Percentiles rank a stretch among this genome's conserved stretches.
phyloP scores from a whole-genome alignment of 2,888 invertebrate species.

The Leptopterna dolabrata region DNA sequence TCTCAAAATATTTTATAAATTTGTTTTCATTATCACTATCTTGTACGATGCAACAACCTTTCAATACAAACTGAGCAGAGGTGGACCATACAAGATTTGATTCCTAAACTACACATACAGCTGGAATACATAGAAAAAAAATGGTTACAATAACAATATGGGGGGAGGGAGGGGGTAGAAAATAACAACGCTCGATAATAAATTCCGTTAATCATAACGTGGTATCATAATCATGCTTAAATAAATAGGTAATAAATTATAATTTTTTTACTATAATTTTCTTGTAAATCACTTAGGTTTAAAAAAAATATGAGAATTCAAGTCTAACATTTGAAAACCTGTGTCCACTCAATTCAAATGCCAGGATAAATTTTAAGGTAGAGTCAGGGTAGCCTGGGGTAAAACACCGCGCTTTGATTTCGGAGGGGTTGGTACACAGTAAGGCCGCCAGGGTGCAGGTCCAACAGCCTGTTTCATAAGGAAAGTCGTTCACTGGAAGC shows the following conservation, averaged over 20 bases:
- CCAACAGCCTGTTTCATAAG: too few relatives aligned
- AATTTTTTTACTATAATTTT: not conserved
- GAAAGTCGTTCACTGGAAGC: too few relatives aligned
- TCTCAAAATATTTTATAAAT: not conserved
- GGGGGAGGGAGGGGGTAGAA: not conserved
- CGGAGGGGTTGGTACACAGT: too few relatives aligned
- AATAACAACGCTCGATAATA: not conserved
- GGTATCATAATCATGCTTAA: not conserved
- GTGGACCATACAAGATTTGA: conserved; percentile 4
- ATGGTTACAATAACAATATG: not conserved
- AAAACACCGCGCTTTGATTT: too few relatives aligned
- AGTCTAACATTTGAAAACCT: not conserved
- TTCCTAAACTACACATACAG: not conserved
- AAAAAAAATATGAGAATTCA: not conserved
- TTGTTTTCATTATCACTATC: not conserved
- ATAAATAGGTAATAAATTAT: conserved; percentile 25
- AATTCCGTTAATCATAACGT: not conserved
- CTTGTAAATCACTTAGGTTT: not conserved
- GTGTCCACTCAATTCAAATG: not conserved
- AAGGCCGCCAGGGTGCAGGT: too few relatives aligned
- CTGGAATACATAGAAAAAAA: not conserved
- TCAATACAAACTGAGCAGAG: conserved; percentile 15
- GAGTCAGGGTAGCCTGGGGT: too few relatives aligned
- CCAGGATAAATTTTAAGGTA: too few relatives aligned
- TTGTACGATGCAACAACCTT: conserved; percentile 33